phyloP scores from a whole-genome alignment of 2,113 vertebrate genomes.

The Sminthopsis crassicaudata region DNA sequence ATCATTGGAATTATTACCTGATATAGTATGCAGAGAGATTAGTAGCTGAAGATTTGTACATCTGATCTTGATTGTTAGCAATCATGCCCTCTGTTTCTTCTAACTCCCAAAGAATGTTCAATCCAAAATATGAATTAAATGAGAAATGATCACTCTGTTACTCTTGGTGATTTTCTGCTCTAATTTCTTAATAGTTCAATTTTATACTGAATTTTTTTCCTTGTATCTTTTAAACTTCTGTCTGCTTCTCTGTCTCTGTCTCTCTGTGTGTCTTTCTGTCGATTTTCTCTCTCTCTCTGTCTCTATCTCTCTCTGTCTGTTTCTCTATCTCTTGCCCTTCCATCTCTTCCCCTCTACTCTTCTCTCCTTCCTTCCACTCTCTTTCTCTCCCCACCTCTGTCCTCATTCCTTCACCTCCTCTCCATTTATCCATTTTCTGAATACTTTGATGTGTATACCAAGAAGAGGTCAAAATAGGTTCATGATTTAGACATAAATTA shows the following conservation, averaged over 20 bases:
- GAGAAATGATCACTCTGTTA: neutral
- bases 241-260: neutral
- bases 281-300: too few species aligned
- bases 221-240: neutral
- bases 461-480: too few species aligned
- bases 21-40: neutral
- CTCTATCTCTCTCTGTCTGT: too few species aligned
- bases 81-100: neutral
- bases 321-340: too few species aligned
- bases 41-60: neutral
- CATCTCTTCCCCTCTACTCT: too few species aligned
- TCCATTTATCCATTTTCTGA: neutral
- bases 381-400: too few species aligned
- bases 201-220: neutral
- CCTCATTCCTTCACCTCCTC: too few species aligned
- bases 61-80: neutral
- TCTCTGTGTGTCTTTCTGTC: too few species aligned
- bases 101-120: neutral
- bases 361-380: too few species aligned
- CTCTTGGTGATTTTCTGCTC: neutral
- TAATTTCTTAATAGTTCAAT: neutral
- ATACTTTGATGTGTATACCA: too few species aligned
- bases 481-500: too few species aligned
- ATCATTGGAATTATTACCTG: constrained; percentile 3
- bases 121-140: neutral